Percentiles rank a stretch among this genome's conserved stretches.
These are phyloP conservation scores for Nomada lathburiana DNA, from an alignment of 2,888 invertebrate genomes.

Conservation along the genomic window DNA sequence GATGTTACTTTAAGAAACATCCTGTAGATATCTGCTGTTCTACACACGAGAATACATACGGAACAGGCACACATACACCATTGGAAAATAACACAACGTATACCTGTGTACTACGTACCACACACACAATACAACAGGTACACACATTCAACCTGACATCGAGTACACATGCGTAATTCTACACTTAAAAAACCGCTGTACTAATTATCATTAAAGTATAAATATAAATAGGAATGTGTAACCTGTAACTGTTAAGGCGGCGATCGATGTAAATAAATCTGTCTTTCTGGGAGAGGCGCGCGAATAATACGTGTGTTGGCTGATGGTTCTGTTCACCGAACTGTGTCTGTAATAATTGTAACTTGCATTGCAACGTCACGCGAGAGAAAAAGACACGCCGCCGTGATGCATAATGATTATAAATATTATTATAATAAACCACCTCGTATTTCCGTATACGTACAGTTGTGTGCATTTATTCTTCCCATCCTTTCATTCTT, in stretches of 20 bases:
- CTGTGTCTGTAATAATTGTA: constrained; percentile 55
- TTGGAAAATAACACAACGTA: background rate
- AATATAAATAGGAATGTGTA: constrained; percentile 80
- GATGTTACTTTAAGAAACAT: constrained; percentile 74
- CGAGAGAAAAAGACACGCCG: constrained; percentile 70
- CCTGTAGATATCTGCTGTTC: constrained; percentile 81
- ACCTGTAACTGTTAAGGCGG: constrained; percentile 78
- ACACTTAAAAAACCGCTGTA: constrained; percentile 68
- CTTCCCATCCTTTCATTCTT: constrained; percentile 13
- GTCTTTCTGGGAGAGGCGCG: constrained; percentile 54
- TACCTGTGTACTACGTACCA: constrained; percentile 9
- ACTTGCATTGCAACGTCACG: constrained; percentile 56
- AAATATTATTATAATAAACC: constrained; percentile 84
- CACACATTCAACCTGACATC: constrained; percentile 40
- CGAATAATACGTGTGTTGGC: constrained; percentile 41
- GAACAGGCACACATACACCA: background rate
- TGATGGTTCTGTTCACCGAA: constrained; percentile 48
- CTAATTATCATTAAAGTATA: constrained; percentile 77
- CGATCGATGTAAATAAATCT: constrained; percentile 81
- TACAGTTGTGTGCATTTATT: constrained; percentile 59
- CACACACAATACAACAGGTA: constrained; percentile 38
- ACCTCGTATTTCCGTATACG: constrained; percentile 83
- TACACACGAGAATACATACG: constrained; percentile 57
- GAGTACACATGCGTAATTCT: constrained; percentile 53
- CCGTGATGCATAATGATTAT: constrained; percentile 81